These are phyloP conservation scores for Drosophila busckii DNA, from an alignment of 1,140 invertebrate species.

Conservation along the genomic window DNA sequence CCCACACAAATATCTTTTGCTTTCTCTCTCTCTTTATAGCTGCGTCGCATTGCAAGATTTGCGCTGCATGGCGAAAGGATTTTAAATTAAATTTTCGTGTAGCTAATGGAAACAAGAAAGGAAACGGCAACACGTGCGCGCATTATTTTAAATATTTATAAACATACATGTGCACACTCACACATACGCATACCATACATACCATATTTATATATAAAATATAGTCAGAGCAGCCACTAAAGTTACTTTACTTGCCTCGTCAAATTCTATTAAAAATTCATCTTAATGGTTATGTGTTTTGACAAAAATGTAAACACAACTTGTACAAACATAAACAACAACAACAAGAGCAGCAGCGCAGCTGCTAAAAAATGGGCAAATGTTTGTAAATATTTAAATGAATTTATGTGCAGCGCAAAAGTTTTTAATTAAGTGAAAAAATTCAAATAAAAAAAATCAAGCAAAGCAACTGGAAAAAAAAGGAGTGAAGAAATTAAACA, in stretches of 20 bases:
- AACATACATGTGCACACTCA: constrained; percentile 24
- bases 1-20: constrained; percentile 23
- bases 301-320: constrained; percentile 24
- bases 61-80: constrained; percentile 47
- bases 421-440: constrained; percentile 75
- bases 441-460: constrained; percentile 42
- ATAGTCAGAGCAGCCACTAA: constrained; percentile 27
- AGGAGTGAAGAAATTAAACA: constrained; percentile 18
- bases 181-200: not conserved
- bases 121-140: constrained; percentile 59
- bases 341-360: constrained; percentile 1
- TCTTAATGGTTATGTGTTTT: constrained; percentile 73
- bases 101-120: constrained; percentile 5
- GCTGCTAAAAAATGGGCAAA: constrained; percentile 37
- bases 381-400: constrained; percentile 76
- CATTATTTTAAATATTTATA: constrained; percentile 67
- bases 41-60: not conserved
- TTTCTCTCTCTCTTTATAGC: constrained; percentile 42
- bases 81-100: constrained; percentile 55
- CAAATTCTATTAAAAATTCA: constrained; percentile 72
- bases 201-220: constrained; percentile 1
- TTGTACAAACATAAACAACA: constrained; percentile 3
- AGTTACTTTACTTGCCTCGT: constrained; percentile 35
- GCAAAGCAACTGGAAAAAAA: constrained; percentile 5
- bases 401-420: constrained; percentile 70